Evolutionary conservation across 1,140 invertebrate species (phyloP), one percentile per base, ranked within the genome.

Genomic region (Lucilia sericata): DNA sequence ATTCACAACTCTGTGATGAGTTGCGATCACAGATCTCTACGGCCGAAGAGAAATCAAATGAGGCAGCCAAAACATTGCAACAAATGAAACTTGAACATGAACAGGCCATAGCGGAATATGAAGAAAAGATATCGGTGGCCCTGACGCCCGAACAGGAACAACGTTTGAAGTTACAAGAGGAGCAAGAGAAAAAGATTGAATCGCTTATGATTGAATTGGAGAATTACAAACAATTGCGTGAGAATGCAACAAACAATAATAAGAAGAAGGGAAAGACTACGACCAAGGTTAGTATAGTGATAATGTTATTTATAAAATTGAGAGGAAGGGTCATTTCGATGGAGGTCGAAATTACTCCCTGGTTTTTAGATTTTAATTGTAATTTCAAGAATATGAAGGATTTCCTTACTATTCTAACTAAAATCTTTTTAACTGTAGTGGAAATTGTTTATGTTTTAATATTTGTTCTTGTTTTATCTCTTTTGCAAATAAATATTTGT

Each of bases 81-180:
- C 74, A 85, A 78, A 74, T 85, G 12, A 85, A 87, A 13, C 21
- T 83, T 8, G 85, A 91, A 75, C 87, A 91, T 74, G 84, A 86
- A 70, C 87, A 90, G 30, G 82, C 86, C 0, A 86, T 91, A 82
- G 86, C 85, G 10, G 86, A 90, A 78, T 91, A 93, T 84, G 92
- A 93, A 86, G 92, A 93, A 85, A 92, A 91, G 86, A 87, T 93
- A 3, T 85, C 88, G 0, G 85, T 91, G 21, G n/a, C 65, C 12
- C 2, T 47, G 60, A 78, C 80, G n/a, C 70, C 55, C 5, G 84
- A 83, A n/a, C 74, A 85, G 12, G 34, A 78, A 78, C 74, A 86
- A 36, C 83, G 86, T 42, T 76, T 87, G 19, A 84, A 86, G 86
- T 88, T 88, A 21, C 87, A 93, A 87, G 92, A 93, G 87, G 92